Percentiles rank a stretch among this genome's conserved stretches.
These are phyloP conservation scores for Disparrhopalites patrizii DNA, from an alignment of 2,888 invertebrate species.

Conservation along the genomic window DNA sequence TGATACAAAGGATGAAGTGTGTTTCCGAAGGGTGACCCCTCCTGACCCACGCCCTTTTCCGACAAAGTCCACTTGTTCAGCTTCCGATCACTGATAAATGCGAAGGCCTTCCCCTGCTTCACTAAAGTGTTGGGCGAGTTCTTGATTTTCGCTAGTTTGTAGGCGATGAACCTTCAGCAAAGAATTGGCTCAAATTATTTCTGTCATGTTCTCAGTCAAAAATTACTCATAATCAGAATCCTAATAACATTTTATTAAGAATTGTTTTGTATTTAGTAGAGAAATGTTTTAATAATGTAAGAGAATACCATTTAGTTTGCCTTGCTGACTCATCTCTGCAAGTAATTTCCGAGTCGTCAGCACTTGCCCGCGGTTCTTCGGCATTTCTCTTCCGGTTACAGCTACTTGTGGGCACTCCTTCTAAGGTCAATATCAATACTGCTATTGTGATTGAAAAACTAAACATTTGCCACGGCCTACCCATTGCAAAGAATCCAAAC, in stretches of 20 bases:
- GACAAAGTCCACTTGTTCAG: slow-evolving; percentile 63
- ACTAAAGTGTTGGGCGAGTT: neutral
- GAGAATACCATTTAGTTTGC: neutral
- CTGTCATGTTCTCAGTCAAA: neutral
- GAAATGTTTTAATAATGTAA: neutral
- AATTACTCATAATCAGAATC: neutral
- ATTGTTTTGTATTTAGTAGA: neutral
- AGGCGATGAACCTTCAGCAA: slow-evolving; percentile 20
- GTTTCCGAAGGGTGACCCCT: slow-evolving; percentile 55
- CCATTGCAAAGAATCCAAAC: too few relatives aligned
- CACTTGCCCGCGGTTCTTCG: too few relatives aligned
- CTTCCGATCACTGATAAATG: neutral
- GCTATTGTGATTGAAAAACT: too few relatives aligned
- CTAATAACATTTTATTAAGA: neutral
- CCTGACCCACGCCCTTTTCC: slow-evolving; percentile 59
- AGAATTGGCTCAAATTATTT: neutral
- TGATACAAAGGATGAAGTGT: slow-evolving; percentile 49
- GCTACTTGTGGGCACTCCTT: too few relatives aligned
- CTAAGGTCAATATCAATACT: too few relatives aligned
- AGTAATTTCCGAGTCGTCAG: neutral
- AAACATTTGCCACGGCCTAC: too few relatives aligned
- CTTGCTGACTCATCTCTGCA: slow-evolving; percentile 7
- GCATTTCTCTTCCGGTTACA: too few relatives aligned
- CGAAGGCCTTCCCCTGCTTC: slow-evolving; percentile 3
- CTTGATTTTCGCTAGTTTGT: slow-evolving; percentile 17